A percentile compares a stretch with the other conserved stretches of the same genome.
phyloP scores from a whole-genome alignment of 2,113 vertebrate genomes.

The Corapipo altera region DNA sequence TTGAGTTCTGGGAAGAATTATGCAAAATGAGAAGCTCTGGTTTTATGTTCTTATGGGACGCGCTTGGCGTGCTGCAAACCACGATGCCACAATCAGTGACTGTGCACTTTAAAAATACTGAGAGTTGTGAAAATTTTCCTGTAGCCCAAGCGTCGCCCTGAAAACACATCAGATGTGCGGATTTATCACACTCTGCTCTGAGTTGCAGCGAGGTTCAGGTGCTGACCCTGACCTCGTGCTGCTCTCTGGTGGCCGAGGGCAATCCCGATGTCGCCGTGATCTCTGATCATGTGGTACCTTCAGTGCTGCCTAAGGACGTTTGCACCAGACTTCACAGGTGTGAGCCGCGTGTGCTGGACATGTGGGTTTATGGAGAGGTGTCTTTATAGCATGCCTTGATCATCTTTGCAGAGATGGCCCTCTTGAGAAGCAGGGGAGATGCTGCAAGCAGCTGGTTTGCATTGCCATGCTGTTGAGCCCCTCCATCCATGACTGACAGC shows the following conservation, averaged over 20 bases:
- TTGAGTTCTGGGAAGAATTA: slow-evolving; percentile 47
- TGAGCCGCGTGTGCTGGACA: not conserved
- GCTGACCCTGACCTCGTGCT: not conserved
- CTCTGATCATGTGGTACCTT: not conserved
- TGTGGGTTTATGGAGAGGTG: not conserved
- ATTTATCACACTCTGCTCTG: not conserved
- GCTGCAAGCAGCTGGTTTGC: not conserved
- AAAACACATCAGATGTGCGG: not conserved
- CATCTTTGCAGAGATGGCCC: not conserved
- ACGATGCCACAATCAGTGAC: not conserved
- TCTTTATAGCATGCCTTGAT: not conserved
- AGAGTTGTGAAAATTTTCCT: not conserved
- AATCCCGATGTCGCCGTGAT: not conserved
- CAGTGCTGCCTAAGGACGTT: not conserved
- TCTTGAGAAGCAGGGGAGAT: not conserved
- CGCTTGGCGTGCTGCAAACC: not conserved
- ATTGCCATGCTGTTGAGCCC: not conserved
- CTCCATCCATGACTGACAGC: too few relatives aligned
- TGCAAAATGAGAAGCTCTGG: not conserved
- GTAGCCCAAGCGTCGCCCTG: not conserved
- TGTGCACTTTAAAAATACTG: not conserved
- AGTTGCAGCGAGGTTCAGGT: not conserved
- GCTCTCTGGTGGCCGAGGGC: not conserved
- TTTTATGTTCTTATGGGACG: not conserved
- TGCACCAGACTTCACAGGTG: not conserved